Conservation (phyloP, 2,888 invertebrate species). For the Alloplasta piceator region DNA sequence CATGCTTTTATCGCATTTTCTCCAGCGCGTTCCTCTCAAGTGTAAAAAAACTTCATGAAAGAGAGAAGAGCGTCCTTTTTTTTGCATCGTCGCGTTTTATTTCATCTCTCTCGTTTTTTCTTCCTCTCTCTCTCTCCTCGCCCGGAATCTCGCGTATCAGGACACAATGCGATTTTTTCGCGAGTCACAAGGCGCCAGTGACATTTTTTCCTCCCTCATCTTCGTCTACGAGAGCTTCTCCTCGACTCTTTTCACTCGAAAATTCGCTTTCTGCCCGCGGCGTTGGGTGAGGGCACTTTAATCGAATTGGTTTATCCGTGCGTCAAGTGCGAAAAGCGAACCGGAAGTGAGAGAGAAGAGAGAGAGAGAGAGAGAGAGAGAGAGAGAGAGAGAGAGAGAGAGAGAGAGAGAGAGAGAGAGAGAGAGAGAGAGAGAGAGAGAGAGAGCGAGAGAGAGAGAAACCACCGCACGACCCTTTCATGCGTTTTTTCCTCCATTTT, state of each 20-base stretch:
- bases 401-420: conserved; percentile 58
- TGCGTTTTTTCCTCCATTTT: conserved; percentile 12
- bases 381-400: no score
- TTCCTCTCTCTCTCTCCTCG: not conserved
- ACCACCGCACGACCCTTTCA: conserved; percentile 25
- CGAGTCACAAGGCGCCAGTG: conserved; percentile 15
- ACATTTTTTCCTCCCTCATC: conserved; percentile 22
- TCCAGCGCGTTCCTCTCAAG: conserved; percentile 1
- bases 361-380: conserved; percentile 21
- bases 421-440: conserved; percentile 31
- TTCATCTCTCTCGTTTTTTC: not conserved
- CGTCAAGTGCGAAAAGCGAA: conserved; percentile 62
- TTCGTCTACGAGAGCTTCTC: not conserved
- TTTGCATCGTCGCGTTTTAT: conserved; percentile 12
- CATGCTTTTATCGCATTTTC: conserved; percentile 49
- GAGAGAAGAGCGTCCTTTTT: conserved; percentile 26
- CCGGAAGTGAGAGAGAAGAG: conserved; percentile 44
- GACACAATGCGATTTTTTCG: conserved; percentile 45
- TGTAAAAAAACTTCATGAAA: conserved; percentile 24
- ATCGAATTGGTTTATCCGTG: conserved; percentile 66
- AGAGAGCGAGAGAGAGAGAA: not conserved
- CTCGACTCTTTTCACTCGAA: conserved; percentile 19
- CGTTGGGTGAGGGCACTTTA: conserved; percentile 44
- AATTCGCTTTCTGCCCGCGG: conserved; percentile 30
- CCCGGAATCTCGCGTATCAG: conserved; percentile 38